Evolutionary conservation across 1,140 invertebrate species (phyloP).

Genomic region (Colletes latitarsis): DNA sequence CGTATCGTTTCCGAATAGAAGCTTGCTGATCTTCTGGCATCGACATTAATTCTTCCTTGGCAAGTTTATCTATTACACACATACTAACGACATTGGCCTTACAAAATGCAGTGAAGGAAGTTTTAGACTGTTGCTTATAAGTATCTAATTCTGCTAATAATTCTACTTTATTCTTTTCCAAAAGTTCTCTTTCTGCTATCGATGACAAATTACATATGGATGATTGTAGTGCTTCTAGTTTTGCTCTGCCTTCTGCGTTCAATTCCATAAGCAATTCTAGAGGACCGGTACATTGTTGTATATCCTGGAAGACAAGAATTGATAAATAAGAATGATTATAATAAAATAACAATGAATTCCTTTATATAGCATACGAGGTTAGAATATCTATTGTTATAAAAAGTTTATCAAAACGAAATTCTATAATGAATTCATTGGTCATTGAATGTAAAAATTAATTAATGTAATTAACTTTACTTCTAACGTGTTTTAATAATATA

Average conservation of each 20-base stretch:
- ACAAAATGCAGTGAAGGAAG: conserved; percentile 87
- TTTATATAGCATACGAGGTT: neutral
- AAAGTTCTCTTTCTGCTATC: conserved; percentile 83
- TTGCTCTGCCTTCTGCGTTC: conserved; percentile 87
- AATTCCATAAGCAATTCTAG: conserved; percentile 86
- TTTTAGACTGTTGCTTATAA: conserved; percentile 86
- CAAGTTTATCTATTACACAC: conserved; percentile 87
- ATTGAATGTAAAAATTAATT: conserved; percentile 14
- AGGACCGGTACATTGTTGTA: conserved; percentile 85
- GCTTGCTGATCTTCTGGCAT: conserved; percentile 83
- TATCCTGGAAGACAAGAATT: conserved; percentile 83
- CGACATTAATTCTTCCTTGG: conserved; percentile 86
- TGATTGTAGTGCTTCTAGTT: conserved; percentile 84
- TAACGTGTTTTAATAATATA: neutral
- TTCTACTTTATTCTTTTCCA: conserved; percentile 84
- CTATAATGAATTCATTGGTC: conserved; percentile 12
- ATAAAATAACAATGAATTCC: neutral
- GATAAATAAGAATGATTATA: no score
- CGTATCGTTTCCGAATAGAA: conserved; percentile 84
- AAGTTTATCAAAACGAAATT: conserved; percentile 14
- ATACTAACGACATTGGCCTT: conserved; percentile 89
- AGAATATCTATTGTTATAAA: neutral
- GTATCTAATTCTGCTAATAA: conserved; percentile 85
- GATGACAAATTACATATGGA: conserved; percentile 86
- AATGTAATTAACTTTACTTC: neutral